These are phyloP conservation scores for Nemotelus nigrinus DNA, from an alignment of 2,888 invertebrate genomes.

Conservation along the genomic window DNA sequence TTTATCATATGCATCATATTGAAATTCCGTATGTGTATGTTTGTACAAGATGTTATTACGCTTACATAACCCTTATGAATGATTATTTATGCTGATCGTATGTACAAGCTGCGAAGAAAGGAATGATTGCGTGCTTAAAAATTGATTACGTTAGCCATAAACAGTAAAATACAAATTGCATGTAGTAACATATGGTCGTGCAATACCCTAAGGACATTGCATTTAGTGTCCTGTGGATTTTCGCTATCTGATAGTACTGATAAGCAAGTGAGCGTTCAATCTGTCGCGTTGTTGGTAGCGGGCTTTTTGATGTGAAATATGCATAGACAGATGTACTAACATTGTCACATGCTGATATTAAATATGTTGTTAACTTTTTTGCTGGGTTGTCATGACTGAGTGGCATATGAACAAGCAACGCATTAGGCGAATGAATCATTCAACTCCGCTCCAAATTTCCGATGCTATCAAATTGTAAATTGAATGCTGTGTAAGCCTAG, in stretches of 20 bases:
- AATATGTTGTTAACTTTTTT: background rate
- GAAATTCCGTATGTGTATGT: background rate
- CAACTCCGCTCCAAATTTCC: constrained; percentile 2
- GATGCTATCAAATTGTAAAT: background rate
- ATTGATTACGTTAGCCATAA: background rate
- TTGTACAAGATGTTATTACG: background rate
- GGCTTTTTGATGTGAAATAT: background rate
- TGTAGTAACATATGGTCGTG: constrained; percentile 10
- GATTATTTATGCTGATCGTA: background rate
- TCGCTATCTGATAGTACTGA: background rate
- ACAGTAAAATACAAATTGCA: background rate
- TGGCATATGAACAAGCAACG: background rate
- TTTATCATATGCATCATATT: background rate
- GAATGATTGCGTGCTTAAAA: constrained; percentile 22
- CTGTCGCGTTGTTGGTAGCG: background rate
- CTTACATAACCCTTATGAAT: background rate
- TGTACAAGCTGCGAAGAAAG: background rate
- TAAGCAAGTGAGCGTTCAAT: background rate
- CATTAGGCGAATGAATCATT: constrained; percentile 1
- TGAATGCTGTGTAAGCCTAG: background rate
- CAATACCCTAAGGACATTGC: constrained; percentile 17
- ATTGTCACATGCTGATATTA: background rate
- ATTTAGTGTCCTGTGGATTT: background rate
- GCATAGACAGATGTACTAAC: background rate
- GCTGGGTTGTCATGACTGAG: background rate